Base-by-base conservation (phyloP, 2,888 invertebrate species). In the Philopedon plagiatum region DNA sequence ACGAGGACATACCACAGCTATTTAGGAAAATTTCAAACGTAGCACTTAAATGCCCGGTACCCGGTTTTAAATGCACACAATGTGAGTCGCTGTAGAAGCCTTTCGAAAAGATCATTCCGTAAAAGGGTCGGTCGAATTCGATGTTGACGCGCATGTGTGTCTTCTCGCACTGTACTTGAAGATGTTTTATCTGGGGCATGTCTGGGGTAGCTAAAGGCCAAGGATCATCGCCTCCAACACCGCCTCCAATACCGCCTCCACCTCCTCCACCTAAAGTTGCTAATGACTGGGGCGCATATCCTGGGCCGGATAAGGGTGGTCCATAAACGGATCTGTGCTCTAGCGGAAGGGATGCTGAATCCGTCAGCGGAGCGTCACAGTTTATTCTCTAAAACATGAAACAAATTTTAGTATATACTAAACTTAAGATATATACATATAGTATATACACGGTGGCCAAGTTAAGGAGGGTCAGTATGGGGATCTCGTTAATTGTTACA, bases 91-190 rank as follows among this genome's bases (percentile, higher is more conserved):
- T 95, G 87, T 95, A 96, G 88, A 94, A 95, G 69, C 95, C 97
- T 86, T 97, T 97, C 74, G 96, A 96, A 88, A 97, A 97, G 83
- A 97, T 96, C 94, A 97, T 96, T 29, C 97, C 97, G 84, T 96
- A 96, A 87, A 97, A 97, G 11, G 97, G 96, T 56, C 96, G 90
- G 85, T 97, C 97, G 86, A 97, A 97, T 85, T 96, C 96, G 81
- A 97, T 95, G 85, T 96, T 96, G 66, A 97, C 97, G 62, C 96
- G 90, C 96, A 97, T 97, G 84, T 96, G 95, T 56, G 96, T 96
- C 86, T 97, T 97, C 86, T 97, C 97, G 86, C 97, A 97, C 85
- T 97, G 96, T 78, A 97, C 97, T 88, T 96, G 95, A 75, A 96
- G 87, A 82, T 95, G 94, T 86, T 96, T 96, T 81, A 97, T 96